Percentiles rank a stretch among this genome's conserved stretches.
These are phyloP conservation scores for Acrossocheilus fasciatus DNA, from an alignment of 2,797 vertebrate species.

Conservation along the genomic window DNA sequence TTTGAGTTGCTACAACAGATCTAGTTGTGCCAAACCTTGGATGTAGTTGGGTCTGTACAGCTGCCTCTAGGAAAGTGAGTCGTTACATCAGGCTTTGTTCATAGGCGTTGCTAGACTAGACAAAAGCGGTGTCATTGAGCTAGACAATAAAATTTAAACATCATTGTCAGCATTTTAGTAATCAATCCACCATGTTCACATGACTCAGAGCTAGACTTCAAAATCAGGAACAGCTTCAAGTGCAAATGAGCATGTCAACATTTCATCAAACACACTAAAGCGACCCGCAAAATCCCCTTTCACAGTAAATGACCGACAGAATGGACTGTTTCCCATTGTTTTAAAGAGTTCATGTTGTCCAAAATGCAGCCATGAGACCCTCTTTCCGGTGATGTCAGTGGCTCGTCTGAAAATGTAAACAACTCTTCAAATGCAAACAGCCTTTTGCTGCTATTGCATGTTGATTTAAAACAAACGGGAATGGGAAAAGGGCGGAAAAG, in stretches of 20 bases:
- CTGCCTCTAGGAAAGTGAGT: not conserved
- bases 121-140: constrained; percentile 38
- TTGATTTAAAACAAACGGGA: constrained; percentile 10
- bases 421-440: constrained; percentile 30
- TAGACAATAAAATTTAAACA: constrained; percentile 43
- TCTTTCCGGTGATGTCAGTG: constrained; percentile 44
- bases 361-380: constrained; percentile 43
- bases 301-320: constrained; percentile 49
- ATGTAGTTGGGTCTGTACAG: not conserved
- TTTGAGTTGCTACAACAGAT: not conserved
- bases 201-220: constrained; percentile 55
- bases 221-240: constrained; percentile 55
- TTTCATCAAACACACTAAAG: constrained; percentile 51
- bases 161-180: constrained; percentile 54
- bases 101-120: constrained; percentile 29
- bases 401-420: constrained; percentile 48
- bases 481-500: not conserved
- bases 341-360: constrained; percentile 43
- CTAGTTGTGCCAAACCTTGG: not conserved
- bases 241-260: constrained; percentile 44
- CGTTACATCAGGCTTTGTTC: not conserved
- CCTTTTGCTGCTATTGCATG: constrained; percentile 6
- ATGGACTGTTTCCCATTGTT: constrained; percentile 56
- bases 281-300: constrained; percentile 57
- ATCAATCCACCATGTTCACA: constrained; percentile 55